Conservation (phyloP, 1,140 invertebrate species). For the Danaus plexippus region DNA sequence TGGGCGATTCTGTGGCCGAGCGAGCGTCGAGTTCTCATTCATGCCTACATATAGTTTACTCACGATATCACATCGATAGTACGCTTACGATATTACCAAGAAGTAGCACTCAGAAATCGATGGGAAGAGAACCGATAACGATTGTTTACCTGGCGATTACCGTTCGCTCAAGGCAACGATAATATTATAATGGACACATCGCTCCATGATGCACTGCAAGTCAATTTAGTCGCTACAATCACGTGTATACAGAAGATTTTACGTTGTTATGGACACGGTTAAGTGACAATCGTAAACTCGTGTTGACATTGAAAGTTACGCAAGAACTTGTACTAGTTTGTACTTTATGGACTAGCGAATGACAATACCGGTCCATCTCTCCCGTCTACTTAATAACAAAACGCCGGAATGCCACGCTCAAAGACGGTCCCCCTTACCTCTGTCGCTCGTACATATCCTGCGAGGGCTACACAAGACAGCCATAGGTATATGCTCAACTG, state of each 20-base stretch:
- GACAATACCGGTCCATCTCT: conserved; percentile 38
- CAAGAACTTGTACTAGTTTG: conserved; percentile 42
- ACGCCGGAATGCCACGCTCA: conserved; percentile 63
- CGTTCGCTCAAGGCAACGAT: conserved; percentile 52
- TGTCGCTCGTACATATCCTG: conserved; percentile 71
- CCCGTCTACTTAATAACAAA: conserved; percentile 41
- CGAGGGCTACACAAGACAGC: conserved; percentile 71
- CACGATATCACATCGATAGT: conserved; percentile 25
- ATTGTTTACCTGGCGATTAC: conserved; percentile 64
- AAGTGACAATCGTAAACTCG: conserved; percentile 27
- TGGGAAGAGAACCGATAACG: conserved; percentile 48
- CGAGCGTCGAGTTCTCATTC: conserved; percentile 37
- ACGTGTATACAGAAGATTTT: conserved; percentile 29
- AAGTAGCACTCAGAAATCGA: conserved; percentile 40
- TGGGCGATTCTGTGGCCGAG: conserved; percentile 19
- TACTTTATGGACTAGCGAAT: conserved; percentile 29
- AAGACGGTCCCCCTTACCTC: conserved; percentile 69
- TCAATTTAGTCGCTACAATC: conserved; percentile 33
- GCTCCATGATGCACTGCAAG: conserved; percentile 17
- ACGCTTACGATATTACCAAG: conserved; percentile 27
- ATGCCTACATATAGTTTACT: conserved; percentile 42
- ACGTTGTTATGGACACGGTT: conserved; percentile 15
- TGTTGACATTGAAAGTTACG: conserved; percentile 71
- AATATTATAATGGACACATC: conserved; percentile 27
- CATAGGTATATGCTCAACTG: conserved; percentile 72